Evolutionary conservation across 30 jellyfish, hydroid and myxozoan genomes (phyloP), one percentile per base, ranked within the genome.

Genomic region (Chironex yamaguchii): DNA sequence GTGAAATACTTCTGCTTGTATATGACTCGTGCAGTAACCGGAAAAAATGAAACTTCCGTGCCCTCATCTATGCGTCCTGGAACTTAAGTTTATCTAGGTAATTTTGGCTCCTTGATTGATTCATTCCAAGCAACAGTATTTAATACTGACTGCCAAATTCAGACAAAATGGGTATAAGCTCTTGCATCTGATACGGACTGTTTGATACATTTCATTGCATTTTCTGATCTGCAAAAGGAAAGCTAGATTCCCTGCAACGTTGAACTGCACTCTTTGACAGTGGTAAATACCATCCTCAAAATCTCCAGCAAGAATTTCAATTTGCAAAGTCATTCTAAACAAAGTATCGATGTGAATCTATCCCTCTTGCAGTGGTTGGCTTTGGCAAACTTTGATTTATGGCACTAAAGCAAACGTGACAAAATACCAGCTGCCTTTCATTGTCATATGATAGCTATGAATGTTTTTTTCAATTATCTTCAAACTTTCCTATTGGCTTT

Each of bases 281-380:
- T 77, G 28, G 81, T 77, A 33, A 77, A 54, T 22, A 54, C 89
- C 89, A 77, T 54, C 80, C 89, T 77, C 80, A 77, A 58, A 77
- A 58, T 58, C 80, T 77, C 89, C 79, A 77, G 89, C 81, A 52
- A 77, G 81, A 33, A 77, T 71, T 71, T 49, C 85, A 71, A 71
- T 71, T 36, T 35, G 71, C 71, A 42, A 67, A 67, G 63, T 63
- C 81, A 67, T 67, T 67, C 14, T 21, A 58, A 28, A 30, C 85
- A 71, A 71, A 34, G 71, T 49, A 71, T 71, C 36, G 72, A 71
- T 71, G 49, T 26, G 85, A 71, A 33, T 71, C 85, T 36, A 71
- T 20, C 14, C 49, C 70, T 42, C 71, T 33, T 35, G 62, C 85
- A 71, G 33, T 71, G 85, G 72, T 71, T 71, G 85, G 72, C 85